Percentiles rank a stretch among this genome's conserved stretches.
These are phyloP conservation scores for Leptocoma aspasia DNA, from an alignment of 2,113 vertebrate species.

Conservation along the genomic window DNA sequence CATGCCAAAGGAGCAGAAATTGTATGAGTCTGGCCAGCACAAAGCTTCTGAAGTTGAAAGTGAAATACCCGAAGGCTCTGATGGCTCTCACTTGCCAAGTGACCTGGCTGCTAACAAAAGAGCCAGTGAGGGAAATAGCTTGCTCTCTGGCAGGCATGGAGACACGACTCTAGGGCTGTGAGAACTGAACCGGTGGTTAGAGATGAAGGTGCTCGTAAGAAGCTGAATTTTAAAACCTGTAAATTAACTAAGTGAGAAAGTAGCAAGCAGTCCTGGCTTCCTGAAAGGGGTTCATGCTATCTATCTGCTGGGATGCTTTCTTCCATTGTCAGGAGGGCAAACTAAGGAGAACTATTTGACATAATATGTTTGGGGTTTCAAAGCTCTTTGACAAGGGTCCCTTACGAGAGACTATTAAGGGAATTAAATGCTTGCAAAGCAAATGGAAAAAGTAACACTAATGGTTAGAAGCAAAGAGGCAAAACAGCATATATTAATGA, in stretches of 20 bases:
- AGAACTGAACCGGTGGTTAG: not conserved
- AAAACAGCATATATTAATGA: not conserved
- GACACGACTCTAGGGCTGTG: not conserved
- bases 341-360: conserved; percentile 33
- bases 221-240: not conserved
- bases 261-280: not conserved
- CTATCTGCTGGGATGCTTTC: conserved; percentile 24
- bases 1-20: not conserved
- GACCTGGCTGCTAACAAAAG: conserved; percentile 37
- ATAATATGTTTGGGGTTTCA: conserved; percentile 34
- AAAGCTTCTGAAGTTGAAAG: conserved; percentile 33
- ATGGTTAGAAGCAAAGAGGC: not conserved
- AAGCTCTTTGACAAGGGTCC: conserved; percentile 26
- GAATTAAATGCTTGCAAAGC: not conserved
- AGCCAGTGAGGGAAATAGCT: not conserved
- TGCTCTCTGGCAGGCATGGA: not conserved
- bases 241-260: conserved; percentile 16
- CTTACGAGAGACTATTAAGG: conserved; percentile 14
- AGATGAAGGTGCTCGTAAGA: conserved; percentile 22
- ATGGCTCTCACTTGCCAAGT: not conserved
- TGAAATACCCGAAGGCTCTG: conserved; percentile 29
- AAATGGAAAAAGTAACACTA: conserved; percentile 26
- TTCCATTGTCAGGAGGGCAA: not conserved
- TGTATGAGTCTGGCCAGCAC: not conserved
- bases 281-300: conserved; percentile 9